These are phyloP conservation scores for Belgica antarctica DNA, from an alignment of 2,888 invertebrate genomes.

Conservation along the genomic window DNA sequence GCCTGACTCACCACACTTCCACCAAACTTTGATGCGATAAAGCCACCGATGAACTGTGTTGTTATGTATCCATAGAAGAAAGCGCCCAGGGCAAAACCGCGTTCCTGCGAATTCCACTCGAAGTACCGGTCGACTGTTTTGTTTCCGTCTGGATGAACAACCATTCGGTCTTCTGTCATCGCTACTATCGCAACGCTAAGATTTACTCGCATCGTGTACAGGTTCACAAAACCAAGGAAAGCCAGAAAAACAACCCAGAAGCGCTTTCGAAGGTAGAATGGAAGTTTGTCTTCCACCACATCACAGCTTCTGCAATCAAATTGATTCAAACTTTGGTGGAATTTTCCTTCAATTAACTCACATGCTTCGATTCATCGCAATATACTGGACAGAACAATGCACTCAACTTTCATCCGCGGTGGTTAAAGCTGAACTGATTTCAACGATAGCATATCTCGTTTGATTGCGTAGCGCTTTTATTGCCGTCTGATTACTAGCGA, in stretches of 20 bases:
- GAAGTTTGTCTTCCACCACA: background rate
- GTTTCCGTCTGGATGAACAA: constrained; percentile 63
- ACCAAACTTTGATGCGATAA: constrained; percentile 78
- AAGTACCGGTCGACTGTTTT: constrained; percentile 68
- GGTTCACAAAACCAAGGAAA: constrained; percentile 29
- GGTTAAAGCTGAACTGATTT: background rate
- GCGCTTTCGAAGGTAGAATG: constrained; percentile 16
- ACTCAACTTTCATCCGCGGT: background rate
- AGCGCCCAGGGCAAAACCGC: constrained; percentile 76
- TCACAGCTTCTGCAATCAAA: background rate
- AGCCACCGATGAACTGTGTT: constrained; percentile 81
- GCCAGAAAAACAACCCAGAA: background rate
- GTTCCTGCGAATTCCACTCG: constrained; percentile 74
- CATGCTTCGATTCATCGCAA: background rate
- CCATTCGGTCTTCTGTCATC: constrained; percentile 74
- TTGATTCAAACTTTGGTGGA: background rate
- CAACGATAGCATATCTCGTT: constrained; percentile 3
- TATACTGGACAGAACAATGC: background rate
- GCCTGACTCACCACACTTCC: constrained; percentile 68
- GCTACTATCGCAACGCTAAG: constrained; percentile 90
- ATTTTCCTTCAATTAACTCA: background rate
- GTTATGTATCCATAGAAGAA: constrained; percentile 88
- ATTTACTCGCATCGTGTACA: constrained; percentile 33
- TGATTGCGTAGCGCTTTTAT: too few relatives aligned
- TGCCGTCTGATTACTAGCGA: too few relatives aligned